Conservation (phyloP, 2,888 invertebrate genomes). For the Eilema caniola region DNA sequence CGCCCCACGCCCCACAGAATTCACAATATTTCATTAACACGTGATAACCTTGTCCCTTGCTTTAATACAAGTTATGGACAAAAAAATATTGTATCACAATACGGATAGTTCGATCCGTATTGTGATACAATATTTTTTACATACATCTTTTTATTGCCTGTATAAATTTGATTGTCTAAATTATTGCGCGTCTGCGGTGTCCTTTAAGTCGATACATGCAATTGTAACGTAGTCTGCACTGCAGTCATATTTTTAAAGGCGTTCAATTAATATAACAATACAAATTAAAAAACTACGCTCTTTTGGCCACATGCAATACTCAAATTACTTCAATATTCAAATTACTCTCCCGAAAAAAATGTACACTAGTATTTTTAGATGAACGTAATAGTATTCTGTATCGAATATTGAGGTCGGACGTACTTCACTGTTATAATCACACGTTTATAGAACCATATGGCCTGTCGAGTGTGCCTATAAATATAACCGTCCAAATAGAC, state of each 20-base stretch:
- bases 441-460: slow-evolving; percentile 35
- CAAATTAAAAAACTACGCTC: not conserved
- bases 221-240: not conserved
- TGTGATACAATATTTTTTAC: no score
- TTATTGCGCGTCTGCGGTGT: no score
- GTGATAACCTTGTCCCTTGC: no score
- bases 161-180: no score
- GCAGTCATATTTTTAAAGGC: not conserved
- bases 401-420: not conserved
- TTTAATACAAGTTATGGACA: no score
- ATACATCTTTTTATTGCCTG: no score
- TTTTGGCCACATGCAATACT: not conserved
- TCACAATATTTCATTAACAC: no score
- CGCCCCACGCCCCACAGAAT: no score
- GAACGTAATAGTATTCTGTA: not conserved
- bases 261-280: not conserved
- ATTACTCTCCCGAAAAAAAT: not conserved
- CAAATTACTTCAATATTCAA: not conserved
- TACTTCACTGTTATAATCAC: slow-evolving; percentile 9
- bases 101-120: no score
- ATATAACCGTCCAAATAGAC: slow-evolving; percentile 49
- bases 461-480: slow-evolving; percentile 36
- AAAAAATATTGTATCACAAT: no score
- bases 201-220: not conserved
- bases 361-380: not conserved